phyloP scores from a whole-genome alignment of 2,797 vertebrate species.

The Phylloscopus collybita region DNA sequence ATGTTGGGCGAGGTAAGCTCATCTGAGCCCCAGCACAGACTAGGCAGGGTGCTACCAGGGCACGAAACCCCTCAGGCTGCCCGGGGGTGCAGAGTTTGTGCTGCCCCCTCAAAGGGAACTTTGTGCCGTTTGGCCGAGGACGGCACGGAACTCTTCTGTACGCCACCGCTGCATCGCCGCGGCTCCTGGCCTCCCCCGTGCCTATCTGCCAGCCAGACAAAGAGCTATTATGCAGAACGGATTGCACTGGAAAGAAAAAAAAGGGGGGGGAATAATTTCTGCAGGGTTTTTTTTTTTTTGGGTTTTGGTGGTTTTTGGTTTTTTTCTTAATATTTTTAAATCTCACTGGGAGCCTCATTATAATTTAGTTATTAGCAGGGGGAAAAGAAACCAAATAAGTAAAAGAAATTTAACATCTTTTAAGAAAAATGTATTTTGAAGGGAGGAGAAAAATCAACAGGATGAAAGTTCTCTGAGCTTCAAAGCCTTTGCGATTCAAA shows the following conservation, averaged over 20 bases:
- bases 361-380: slow-evolving; percentile 77
- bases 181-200: slow-evolving; percentile 55
- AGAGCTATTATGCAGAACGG: slow-evolving; percentile 75
- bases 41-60: accelerated
- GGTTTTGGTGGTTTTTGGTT: not conserved
- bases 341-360: slow-evolving; percentile 73
- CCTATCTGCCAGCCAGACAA: slow-evolving; percentile 71
- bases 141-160: not conserved
- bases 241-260: slow-evolving; percentile 62
- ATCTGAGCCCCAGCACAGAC: not conserved
- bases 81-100: not conserved
- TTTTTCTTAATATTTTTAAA: slow-evolving; percentile 15
- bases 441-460: slow-evolving; percentile 35
- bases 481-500: slow-evolving; percentile 57
- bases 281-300: not conserved
- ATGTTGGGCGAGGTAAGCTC: not conserved
- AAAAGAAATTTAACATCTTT: slow-evolving; percentile 63
- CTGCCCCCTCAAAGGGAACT: not conserved
- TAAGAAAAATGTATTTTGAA: not conserved
- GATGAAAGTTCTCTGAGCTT: slow-evolving; percentile 62
- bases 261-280: slow-evolving; percentile 55
- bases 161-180: not conserved
- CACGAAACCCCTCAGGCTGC: not conserved
- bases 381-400: slow-evolving; percentile 63
- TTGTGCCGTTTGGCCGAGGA: not conserved